phyloP scores from a whole-genome alignment of 2,888 invertebrate genomes.

The Mythimna albipuncta region DNA sequence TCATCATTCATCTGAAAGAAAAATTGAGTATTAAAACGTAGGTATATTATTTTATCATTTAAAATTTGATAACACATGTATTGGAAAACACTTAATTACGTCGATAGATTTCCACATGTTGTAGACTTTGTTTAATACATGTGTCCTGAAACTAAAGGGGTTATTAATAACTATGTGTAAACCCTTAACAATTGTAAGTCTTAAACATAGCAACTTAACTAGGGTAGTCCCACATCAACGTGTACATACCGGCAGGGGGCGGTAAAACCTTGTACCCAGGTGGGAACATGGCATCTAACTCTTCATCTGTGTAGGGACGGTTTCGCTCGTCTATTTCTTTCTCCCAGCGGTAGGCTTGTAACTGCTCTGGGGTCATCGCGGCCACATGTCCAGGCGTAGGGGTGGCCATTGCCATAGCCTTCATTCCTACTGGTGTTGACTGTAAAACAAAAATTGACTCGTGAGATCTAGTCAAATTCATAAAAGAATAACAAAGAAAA shows the following conservation, averaged over 20 bases:
- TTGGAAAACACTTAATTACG: constrained; percentile 69
- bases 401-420: constrained; percentile 99
- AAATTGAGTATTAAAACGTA: constrained; percentile 85
- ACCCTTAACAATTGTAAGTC: constrained; percentile 60
- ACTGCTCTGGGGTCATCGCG: constrained; percentile 99
- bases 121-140: constrained; percentile 84
- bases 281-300: constrained; percentile 99
- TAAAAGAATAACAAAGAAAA: neutral
- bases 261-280: constrained; percentile 99
- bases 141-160: constrained; percentile 89
- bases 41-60: constrained; percentile 73
- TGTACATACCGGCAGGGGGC: constrained; percentile 95
- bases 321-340: constrained; percentile 99
- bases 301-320: constrained; percentile 98
- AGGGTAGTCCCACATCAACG: constrained; percentile 52
- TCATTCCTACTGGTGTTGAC: constrained; percentile 96
- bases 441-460: constrained; percentile 55
- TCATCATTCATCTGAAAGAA: constrained; percentile 90
- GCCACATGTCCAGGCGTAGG: constrained; percentile 99
- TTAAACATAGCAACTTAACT: constrained; percentile 60
- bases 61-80: constrained; percentile 82
- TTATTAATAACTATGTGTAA: constrained; percentile 85
- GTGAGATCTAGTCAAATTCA: neutral
- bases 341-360: constrained; percentile 99
- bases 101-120: constrained; percentile 72